Base-by-base conservation (phyloP, 2,113 vertebrate species). In the Channa argus region DNA sequence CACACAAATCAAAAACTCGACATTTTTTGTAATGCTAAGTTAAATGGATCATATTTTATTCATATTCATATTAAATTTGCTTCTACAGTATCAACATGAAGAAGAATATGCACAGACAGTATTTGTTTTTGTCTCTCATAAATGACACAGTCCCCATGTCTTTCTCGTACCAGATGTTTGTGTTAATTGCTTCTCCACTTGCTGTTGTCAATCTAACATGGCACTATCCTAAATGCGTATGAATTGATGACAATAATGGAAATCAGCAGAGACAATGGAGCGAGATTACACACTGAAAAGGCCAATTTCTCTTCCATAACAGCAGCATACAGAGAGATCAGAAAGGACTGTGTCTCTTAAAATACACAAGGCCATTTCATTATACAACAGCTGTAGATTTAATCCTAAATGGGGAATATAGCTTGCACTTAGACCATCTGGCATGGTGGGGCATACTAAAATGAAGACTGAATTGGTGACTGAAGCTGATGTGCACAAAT, bases 381-480 rank as follows among this genome's bases (percentile, higher is more conserved):
- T 91, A 90, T 74, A 54, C 79, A 81, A 82, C 77, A 77, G 85
- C 85, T 79, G 79, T 86, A 69, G 82, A 87, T 88, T 90, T 85
- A 91, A 88, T 87, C 88, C 86, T 86, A 87, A 93, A 92, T 71
- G 82, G 86, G 82, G 83, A 88, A 83, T 83, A 74, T 69, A 86
- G 89, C 80, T 84, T 89, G 76, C 85, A 86, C 83, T 83, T 68
- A 80, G 60, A 85, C 89, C 93, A 93, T 93, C 92, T 94, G 93
- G 88, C 77, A 78, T 47, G 73, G 74, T 71, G 61, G 63, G 73
- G 72, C 69, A 82, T 62, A 79, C 79, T 84, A 81, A 91, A 91
- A 91, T 79, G 75, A 86, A 83, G 75, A 63, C 73, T 80, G 79
- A 90, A 93, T 86, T 88, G 86, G 67, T 2, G 76, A 88, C 72